Base-by-base conservation (phyloP, 2,888 invertebrate genomes). In the Metopia argyrocephala region DNA sequence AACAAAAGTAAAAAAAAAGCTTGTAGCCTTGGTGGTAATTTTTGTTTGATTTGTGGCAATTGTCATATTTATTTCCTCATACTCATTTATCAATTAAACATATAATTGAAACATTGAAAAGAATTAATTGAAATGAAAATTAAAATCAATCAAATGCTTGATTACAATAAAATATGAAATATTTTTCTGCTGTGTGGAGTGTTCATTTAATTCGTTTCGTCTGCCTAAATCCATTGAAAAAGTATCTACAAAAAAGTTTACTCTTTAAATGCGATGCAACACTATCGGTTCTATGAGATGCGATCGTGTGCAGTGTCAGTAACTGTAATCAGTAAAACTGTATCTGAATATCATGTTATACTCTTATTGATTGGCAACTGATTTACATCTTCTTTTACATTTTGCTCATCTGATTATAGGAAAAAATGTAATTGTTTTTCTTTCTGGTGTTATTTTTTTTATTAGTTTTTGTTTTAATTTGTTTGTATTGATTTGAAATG, bases 341-440 rank as follows among this genome's bases (percentile, higher is more conserved):
- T 25, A 66, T 68, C 9, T 28, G n/a, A 25, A 59, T 23, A 46
- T 9, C 21, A 50, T 62, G 31, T 15, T n/a, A 57, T 15, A 48
- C 21, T 46, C 69, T 23, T 20, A 76, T 31, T 28, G 38, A 66
- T 59, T 64, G 38, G n/a, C 27, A 56, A 15, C 38, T 66, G 54
- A 69, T 73, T 45, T 76, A 50, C 50, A 54, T 79, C 69, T 76
- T 56, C 65, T 76, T 64, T 57, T 23, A 15, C 38, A 12, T 38
- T 15, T 15, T 38, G 15, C 61, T 76, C n/a, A 6, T 62, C 21
- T 54, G 54, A n/a, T 20, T 46, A 38, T 15, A 46, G 52, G n/a
- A 23, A 69, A 23, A 69, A 18, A 73, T 78, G 62, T 62, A 68
- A 56, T 78, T 75, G 38, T 61, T 70, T 45, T 68, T 70, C 45